Conservation (phyloP, 2,797 vertebrate genomes). For the Melopsittacus undulatus region DNA sequence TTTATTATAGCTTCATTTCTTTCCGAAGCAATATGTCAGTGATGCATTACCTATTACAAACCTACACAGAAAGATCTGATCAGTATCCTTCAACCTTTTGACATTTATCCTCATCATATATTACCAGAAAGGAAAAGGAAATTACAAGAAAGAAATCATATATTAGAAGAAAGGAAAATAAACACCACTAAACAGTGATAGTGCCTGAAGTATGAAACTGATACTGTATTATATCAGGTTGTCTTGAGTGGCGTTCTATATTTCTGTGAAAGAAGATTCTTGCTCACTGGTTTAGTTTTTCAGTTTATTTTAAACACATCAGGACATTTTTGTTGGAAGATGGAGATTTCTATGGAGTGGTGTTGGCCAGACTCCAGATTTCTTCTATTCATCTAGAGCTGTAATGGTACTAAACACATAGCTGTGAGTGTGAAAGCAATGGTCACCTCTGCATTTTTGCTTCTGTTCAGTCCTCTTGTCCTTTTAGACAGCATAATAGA, state of each 20-base stretch:
- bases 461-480: conserved; percentile 87
- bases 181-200: not conserved
- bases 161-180: not conserved
- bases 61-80: not conserved
- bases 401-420: conserved; percentile 72
- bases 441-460: conserved; percentile 89
- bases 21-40: not conserved
- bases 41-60: not conserved
- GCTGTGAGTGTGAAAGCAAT: conserved; percentile 84
- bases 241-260: conserved; percentile 14
- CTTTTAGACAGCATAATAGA: conserved; percentile 89
- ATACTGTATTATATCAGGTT: not conserved
- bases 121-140: not conserved
- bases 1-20: not conserved
- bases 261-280: not conserved
- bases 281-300: conserved; percentile 30
- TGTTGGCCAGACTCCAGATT: conserved; percentile 87
- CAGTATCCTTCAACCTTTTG: not conserved
- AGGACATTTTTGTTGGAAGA: conserved; percentile 66
- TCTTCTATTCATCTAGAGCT: conserved; percentile 83
- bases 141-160: not conserved
- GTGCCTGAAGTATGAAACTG: not conserved
- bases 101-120: not conserved
- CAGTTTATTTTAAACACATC: conserved; percentile 63
- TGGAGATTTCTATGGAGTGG: conserved; percentile 75